A percentile compares a stretch with the other conserved stretches of the same genome.
Conservation (phyloP, 2,888 invertebrate species). For the Eudasyphora cyanicolor region DNA sequence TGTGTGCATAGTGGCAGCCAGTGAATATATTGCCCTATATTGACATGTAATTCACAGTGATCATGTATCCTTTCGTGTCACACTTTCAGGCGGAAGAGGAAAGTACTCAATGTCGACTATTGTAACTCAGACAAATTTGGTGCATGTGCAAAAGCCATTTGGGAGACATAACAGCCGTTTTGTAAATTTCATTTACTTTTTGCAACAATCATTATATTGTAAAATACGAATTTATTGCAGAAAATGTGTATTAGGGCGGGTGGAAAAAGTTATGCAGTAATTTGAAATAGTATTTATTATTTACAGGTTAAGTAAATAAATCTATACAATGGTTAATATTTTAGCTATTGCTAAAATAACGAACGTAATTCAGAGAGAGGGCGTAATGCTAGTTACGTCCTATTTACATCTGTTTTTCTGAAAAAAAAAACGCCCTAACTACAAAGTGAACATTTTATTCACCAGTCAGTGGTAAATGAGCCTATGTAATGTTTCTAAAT, state of each 20-base stretch:
- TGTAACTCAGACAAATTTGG: slow-evolving; percentile 28
- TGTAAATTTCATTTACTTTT: slow-evolving; percentile 57
- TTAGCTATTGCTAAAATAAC: too few species aligned
- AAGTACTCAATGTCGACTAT: slow-evolving; percentile 11
- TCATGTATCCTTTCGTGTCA: neutral
- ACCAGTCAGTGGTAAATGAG: too few species aligned
- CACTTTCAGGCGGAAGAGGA: neutral
- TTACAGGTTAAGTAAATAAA: too few species aligned
- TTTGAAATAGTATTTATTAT: too few species aligned
- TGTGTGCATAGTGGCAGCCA: neutral
- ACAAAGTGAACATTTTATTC: too few species aligned
- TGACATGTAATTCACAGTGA: slow-evolving; percentile 20
- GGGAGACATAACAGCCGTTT: slow-evolving; percentile 61
- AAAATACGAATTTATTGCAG: slow-evolving; percentile 50
- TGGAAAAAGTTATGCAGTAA: too few species aligned
- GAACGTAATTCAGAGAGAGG: neutral
- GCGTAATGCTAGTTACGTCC: too few species aligned
- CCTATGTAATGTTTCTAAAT: too few species aligned
- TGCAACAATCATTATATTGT: slow-evolving; percentile 54
- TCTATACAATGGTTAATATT: too few species aligned
- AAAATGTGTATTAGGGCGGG: too few species aligned
- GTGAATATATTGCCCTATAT: slow-evolving; percentile 23
- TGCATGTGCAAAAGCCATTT: slow-evolving; percentile 23
- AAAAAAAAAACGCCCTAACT: too few species aligned
- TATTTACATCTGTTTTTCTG: too few species aligned